Evolutionary conservation across 2,888 invertebrate species (phyloP).

Genomic region (Magallana nippona): DNA sequence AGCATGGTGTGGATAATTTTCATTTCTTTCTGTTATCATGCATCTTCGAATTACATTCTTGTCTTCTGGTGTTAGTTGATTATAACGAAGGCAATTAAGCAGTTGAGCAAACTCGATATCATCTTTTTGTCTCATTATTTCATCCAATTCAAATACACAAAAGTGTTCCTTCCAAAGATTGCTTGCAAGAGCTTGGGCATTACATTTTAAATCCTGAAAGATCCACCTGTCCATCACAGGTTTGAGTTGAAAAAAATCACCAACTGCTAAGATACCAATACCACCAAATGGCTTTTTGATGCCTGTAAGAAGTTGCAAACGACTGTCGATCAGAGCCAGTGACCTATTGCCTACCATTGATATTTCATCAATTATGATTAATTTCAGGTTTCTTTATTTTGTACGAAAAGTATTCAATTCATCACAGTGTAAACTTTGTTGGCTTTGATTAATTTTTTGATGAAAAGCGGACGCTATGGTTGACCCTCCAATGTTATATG

Average conservation of each 20-base stretch:
- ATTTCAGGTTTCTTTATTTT: too few species aligned
- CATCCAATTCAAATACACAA: conserved; percentile 54
- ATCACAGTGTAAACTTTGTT: too few species aligned
- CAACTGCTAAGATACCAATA: conserved; percentile 57
- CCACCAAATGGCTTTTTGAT: conserved; percentile 55
- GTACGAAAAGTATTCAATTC: too few species aligned
- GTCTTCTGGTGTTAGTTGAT: too few species aligned
- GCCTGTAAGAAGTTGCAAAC: conserved; percentile 54
- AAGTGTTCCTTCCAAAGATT: too few species aligned
- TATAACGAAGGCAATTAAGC: conserved; percentile 50
- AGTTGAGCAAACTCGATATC: conserved; percentile 51
- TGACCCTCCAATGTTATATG: too few species aligned
- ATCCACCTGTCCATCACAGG: conserved; percentile 55
- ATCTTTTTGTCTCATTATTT: conserved; percentile 56
- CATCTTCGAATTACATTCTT: too few species aligned
- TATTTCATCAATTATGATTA: too few species aligned
- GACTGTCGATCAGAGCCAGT: conserved; percentile 52
- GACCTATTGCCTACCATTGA: conserved; percentile 57
- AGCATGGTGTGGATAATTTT: too few species aligned
- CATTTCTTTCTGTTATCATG: too few species aligned
- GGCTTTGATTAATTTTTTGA: too few species aligned
- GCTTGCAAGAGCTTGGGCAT: conserved; percentile 44
- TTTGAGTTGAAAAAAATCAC: conserved; percentile 57
- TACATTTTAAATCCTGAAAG: conserved; percentile 52
- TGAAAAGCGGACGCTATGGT: too few species aligned